phyloP scores from a whole-genome alignment of 2,888 invertebrate species.

The Chloroclysta siterata region DNA sequence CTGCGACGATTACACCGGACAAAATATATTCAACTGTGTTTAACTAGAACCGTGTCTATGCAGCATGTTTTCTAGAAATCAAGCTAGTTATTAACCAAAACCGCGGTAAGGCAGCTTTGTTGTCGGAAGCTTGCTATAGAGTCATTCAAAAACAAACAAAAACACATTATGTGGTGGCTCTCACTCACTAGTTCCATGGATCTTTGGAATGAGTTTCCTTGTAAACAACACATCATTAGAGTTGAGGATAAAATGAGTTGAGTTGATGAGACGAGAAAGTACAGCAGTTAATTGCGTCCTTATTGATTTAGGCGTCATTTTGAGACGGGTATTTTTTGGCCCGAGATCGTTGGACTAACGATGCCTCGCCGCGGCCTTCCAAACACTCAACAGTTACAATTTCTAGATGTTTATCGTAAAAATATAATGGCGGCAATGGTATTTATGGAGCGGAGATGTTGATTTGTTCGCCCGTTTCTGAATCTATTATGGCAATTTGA shows the following conservation, averaged over 20 bases:
- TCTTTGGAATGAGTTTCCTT: background rate
- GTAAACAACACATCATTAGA: background rate
- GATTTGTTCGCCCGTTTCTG: conserved; percentile 23
- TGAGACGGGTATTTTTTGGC: conserved; percentile 47
- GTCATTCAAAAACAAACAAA: too few species aligned
- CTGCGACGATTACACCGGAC: too few species aligned
- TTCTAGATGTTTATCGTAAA: conserved; percentile 37
- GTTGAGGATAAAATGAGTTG: background rate
- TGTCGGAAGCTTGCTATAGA: too few species aligned
- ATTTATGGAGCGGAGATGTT: conserved; percentile 26
- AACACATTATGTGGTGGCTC: too few species aligned
- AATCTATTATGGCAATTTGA: conserved; percentile 22
- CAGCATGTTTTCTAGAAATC: too few species aligned
- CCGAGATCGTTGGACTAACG: conserved; percentile 34
- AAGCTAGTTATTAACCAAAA: too few species aligned
- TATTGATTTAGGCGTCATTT: conserved; percentile 54
- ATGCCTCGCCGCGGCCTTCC: conserved; percentile 27
- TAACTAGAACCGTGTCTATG: too few species aligned
- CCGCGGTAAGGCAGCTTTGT: too few species aligned
- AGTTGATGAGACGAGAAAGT: too few species aligned
- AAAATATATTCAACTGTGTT: too few species aligned
- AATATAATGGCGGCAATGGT: conserved; percentile 26
- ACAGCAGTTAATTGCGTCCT: conserved; percentile 50
- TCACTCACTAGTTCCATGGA: too few species aligned
- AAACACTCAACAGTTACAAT: conserved; percentile 25